Percentiles rank a stretch among this genome's conserved stretches.
Evolutionary conservation across 2,888 invertebrate species (phyloP).

Genomic region (Colletes collaris): DNA sequence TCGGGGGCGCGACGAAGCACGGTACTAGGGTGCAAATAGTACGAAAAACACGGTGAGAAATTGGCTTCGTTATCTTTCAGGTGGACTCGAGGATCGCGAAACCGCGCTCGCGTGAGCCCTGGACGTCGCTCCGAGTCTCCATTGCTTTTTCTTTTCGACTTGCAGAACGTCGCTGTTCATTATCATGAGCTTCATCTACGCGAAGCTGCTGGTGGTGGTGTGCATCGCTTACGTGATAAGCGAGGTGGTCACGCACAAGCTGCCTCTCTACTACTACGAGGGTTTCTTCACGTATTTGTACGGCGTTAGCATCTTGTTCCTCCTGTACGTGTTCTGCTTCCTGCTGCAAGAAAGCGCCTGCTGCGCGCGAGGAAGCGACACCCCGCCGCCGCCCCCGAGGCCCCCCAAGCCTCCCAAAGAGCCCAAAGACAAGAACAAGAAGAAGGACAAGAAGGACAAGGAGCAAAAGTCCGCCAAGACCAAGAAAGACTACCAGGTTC

Average conservation of each 20-base stretch:
- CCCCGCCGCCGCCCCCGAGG: constrained; percentile 86
- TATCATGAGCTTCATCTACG: constrained; percentile 98
- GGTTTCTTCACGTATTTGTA: constrained; percentile 97
- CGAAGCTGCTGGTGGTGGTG: constrained; percentile 95
- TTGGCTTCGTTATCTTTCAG: neutral
- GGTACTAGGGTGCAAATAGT: constrained; percentile 72
- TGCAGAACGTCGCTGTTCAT: constrained; percentile 96
- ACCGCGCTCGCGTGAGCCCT: neutral
- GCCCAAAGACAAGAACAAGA: constrained; percentile 88
- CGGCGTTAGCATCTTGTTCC: constrained; percentile 95
- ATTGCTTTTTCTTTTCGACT: constrained; percentile 64
- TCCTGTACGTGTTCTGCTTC: constrained; percentile 97
- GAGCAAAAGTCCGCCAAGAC: constrained; percentile 85
- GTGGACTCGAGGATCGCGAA: neutral
- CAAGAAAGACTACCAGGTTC: constrained; percentile 84
- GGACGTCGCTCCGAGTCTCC: neutral
- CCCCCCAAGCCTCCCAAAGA: constrained; percentile 87
- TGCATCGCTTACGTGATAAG: constrained; percentile 97
- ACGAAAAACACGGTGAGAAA: constrained; percentile 76
- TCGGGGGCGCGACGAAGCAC: constrained; percentile 55
- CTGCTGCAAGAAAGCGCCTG: constrained; percentile 95
- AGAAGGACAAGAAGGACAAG: constrained; percentile 85
- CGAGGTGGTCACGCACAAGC: constrained; percentile 96
- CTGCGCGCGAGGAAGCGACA: constrained; percentile 88
- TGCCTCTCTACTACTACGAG: constrained; percentile 96